These are phyloP conservation scores for Furnarius figulus DNA, from an alignment of 2,113 vertebrate species.

Conservation along the genomic window DNA sequence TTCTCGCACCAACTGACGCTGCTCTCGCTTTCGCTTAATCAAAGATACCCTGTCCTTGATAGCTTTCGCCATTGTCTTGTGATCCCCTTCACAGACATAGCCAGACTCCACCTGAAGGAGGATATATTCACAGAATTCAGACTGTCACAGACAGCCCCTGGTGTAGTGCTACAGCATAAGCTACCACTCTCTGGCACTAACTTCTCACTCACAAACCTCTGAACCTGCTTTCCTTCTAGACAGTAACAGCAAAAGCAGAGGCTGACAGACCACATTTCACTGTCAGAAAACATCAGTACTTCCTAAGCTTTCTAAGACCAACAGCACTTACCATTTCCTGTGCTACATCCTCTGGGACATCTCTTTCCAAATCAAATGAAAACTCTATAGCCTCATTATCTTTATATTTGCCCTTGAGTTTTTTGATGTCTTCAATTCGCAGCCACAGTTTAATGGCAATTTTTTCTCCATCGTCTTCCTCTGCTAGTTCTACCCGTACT, in stretches of 20 bases:
- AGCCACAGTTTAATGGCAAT: conserved; percentile 98
- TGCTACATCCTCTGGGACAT: conserved; percentile 96
- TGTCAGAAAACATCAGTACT: background rate
- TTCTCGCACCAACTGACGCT: conserved; percentile 91
- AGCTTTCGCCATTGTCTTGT: conserved; percentile 99
- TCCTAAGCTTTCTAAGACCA: background rate
- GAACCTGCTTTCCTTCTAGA: background rate
- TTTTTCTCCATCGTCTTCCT: conserved; percentile 98
- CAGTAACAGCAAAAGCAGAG: background rate
- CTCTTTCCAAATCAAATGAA: conserved; percentile 95
- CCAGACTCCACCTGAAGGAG: conserved; percentile 92
- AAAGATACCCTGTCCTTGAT: conserved; percentile 98
- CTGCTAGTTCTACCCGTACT: conserved; percentile 95
- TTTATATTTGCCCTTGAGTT: conserved; percentile 98
- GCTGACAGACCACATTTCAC: background rate
- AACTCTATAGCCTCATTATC: conserved; percentile 99
- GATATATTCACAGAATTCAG: conserved; percentile 25
- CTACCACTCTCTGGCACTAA: background rate
- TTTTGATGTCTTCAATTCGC: conserved; percentile 96
- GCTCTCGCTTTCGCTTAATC: conserved; percentile 93
- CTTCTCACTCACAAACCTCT: background rate
- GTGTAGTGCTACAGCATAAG: background rate
- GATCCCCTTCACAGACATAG: conserved; percentile 97
- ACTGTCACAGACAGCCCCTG: background rate
- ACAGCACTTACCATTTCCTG: conserved; percentile 94